These are phyloP conservation scores for Muricea muricata DNA, from an alignment of 92 coral and sea anemone species.

Conservation along the genomic window DNA sequence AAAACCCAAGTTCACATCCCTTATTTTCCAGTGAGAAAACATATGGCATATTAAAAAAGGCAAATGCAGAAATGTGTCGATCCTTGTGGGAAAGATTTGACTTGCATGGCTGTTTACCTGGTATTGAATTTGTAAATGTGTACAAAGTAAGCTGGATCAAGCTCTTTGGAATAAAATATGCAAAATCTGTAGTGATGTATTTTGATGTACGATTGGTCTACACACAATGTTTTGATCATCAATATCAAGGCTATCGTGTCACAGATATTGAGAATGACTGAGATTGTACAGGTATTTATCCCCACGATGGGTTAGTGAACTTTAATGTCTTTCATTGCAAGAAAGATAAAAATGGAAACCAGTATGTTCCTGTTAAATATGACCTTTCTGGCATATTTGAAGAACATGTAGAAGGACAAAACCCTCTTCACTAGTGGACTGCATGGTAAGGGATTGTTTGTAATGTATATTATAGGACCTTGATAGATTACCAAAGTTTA, in stretches of 20 bases:
- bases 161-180: slow-evolving; percentile 5
- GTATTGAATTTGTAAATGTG: neutral
- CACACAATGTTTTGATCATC: neutral
- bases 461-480: too few species aligned
- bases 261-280: slow-evolving; percentile 24
- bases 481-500: too few species aligned
- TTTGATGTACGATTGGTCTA: neutral
- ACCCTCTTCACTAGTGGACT: neutral
- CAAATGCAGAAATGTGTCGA: neutral
- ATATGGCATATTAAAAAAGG: neutral
- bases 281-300: slow-evolving; percentile 2
- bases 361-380: slow-evolving; percentile 2
- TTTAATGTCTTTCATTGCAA: neutral
- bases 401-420: neutral
- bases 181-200: neutral
- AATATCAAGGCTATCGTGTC: slow-evolving; percentile 26
- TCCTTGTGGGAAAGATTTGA: neutral
- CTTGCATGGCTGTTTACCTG: neutral
- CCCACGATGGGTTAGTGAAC: neutral
- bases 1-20: neutral
- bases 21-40: neutral
- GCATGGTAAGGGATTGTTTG: too few species aligned
- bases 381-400: neutral
- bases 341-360: neutral
- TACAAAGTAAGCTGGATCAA: slow-evolving; percentile 10